phyloP scores from a whole-genome alignment of 2,888 invertebrate genomes.

The Harpalus rubripes region DNA sequence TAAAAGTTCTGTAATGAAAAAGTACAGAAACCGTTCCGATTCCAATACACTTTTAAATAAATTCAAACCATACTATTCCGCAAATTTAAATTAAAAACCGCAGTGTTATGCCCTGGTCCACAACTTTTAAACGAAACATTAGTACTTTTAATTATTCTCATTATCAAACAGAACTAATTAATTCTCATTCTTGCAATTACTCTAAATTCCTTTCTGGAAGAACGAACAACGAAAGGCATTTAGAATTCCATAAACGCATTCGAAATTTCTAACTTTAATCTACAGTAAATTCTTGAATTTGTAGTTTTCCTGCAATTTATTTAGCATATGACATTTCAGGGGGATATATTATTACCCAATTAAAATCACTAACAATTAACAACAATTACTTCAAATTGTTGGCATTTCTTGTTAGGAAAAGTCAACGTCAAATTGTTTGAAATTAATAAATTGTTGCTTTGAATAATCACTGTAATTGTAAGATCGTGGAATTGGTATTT shows the following conservation, averaged over 20 bases:
- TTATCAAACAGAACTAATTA: not conserved
- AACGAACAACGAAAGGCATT: not conserved
- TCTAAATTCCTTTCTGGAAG: not conserved
- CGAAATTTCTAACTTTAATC: not conserved
- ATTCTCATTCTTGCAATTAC: not conserved
- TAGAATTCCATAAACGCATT: not conserved
- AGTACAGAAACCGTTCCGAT: too few species aligned
- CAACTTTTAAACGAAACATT: not conserved
- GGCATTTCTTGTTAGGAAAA: not conserved
- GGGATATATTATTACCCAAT: not conserved
- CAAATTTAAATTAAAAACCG: not conserved
- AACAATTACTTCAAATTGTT: not conserved
- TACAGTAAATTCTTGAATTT: not conserved
- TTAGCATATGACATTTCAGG: not conserved
- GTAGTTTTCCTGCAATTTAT: not conserved
- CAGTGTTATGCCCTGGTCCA: not conserved
- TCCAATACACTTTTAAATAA: too few species aligned
- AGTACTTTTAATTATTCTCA: not conserved
- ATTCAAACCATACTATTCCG: too few species aligned
- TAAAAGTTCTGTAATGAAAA: too few species aligned
- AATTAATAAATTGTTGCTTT: too few species aligned
- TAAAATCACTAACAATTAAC: not conserved
- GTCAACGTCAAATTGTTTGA: not conserved
- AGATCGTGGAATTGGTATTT: not conserved
- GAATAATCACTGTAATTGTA: not conserved